Evolutionary conservation across 1,140 invertebrate genomes (phyloP), one percentile per base, ranked within the genome.

Genomic region (Asobara japonica): DNA sequence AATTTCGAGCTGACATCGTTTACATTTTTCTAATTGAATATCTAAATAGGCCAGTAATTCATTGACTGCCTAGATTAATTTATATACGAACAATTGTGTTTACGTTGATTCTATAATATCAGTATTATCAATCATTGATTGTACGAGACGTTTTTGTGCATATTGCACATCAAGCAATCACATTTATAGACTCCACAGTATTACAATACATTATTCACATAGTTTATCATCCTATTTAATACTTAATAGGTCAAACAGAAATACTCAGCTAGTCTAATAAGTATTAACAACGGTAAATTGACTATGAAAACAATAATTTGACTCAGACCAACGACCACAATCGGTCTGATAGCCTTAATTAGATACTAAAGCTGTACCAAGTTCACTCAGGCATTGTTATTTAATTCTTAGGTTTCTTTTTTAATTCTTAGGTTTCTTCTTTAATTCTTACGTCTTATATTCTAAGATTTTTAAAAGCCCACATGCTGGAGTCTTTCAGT

Each of bases 41-140:
- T n/a, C n/a, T n/a, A n/a, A n/a, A 27, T 16, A 70, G 16, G 16
- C 27, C 11, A 27, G 5, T 66, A 56, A 25, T 38, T 27, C 10
- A 51, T 64, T 5, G 20, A 62, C 62, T 62, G 20, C 29, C 38
- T 45, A 73, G 62, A 62, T 64, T 30, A 62, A 16, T 61, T 33
- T 60, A 69, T 22, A 22, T 48, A 22, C 27, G 18, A 67, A 45
- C 36, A 10, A 62, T 48, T 10, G 38, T 22, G 61, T 45, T 62
- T 45, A 71, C 62, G 41, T 48, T 66, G 18, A 60, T 69, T 33
- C 38, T 20, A 66, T 38, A 48, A 64, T 65, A 31, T 56, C 20
- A 73, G 72, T 79, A 74, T 77, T 77, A 73, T 77, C 77, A 75
- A 80, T 64, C 72, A 80, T 72, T 83, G 80, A 84, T 84, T 82